A percentile compares a stretch with the other conserved stretches of the same genome.
Conservation (phyloP, 2,113 vertebrate species). For the Forbesichthys agassizii region DNA sequence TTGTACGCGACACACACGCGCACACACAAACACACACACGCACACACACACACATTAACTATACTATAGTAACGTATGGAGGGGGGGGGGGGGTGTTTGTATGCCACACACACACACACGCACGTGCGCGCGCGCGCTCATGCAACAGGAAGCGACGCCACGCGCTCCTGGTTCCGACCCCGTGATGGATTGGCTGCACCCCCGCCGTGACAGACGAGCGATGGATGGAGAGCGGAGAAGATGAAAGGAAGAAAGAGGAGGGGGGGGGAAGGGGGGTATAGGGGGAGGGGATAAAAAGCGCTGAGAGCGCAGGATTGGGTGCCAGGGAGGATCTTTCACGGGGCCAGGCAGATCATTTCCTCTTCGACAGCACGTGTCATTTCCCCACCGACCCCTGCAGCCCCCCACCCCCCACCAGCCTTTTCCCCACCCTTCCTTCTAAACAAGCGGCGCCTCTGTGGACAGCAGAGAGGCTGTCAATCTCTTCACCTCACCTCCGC, state of each 20-base stretch:
- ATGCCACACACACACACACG: neutral
- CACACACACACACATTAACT: neutral
- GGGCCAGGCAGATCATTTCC: constrained; percentile 72
- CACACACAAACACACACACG: neutral
- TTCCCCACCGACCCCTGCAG: constrained; percentile 28
- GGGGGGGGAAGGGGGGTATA: neutral
- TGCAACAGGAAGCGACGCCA: neutral
- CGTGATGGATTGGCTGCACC: constrained; percentile 82
- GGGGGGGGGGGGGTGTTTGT: too few species aligned
- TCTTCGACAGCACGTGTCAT: constrained; percentile 67
- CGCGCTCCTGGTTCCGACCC: constrained; percentile 60
- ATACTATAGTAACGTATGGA: too few species aligned
- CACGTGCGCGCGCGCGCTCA: neutral
- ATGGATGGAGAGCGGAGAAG: constrained; percentile 76
- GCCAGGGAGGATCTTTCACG: constrained; percentile 68
- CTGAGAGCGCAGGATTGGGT: constrained; percentile 66
- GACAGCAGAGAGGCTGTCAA: constrained; percentile 48
- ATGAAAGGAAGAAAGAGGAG: constrained; percentile 68
- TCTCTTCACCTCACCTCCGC: constrained; percentile 39
- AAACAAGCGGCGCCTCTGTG: constrained; percentile 69
- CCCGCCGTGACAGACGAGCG: constrained; percentile 77
- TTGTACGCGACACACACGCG: neutral
- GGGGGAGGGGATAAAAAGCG: constrained; percentile 46
- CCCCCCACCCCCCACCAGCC: too few species aligned
- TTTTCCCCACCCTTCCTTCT: constrained; percentile 10